phyloP scores from a whole-genome alignment of 2,113 vertebrate species.

The Cynopterus brachyotis region DNA sequence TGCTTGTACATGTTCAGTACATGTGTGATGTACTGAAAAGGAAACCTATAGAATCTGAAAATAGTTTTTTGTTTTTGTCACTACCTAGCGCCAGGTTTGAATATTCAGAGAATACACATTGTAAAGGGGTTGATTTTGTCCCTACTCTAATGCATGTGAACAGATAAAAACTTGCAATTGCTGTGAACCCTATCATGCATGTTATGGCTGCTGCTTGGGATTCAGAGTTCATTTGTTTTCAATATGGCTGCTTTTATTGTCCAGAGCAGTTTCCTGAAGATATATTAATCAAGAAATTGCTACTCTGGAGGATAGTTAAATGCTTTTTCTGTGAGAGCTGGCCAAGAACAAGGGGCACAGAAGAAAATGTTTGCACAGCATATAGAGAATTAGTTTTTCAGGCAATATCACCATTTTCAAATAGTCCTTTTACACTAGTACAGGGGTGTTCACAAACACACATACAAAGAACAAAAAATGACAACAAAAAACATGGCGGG shows the following conservation, averaged over 20 bases:
- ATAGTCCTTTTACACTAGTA: not conserved
- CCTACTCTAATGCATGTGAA: not conserved
- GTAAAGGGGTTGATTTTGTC: not conserved
- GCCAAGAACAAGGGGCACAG: not conserved
- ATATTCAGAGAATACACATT: not conserved
- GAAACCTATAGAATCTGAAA: not conserved
- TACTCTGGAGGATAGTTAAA: not conserved
- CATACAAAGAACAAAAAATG: no score
- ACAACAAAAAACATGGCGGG: not conserved
- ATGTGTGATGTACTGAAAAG: not conserved
- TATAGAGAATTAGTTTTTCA: slow-evolving; percentile 8
- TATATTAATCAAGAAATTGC: not conserved
- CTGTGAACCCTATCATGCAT: not conserved
- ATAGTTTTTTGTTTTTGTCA: not conserved
- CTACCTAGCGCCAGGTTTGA: not conserved
- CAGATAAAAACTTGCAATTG: not conserved
- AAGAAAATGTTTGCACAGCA: not conserved
- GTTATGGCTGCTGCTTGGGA: not conserved
- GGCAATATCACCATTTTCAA: not conserved
- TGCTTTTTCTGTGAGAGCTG: not conserved
- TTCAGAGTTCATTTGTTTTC: not conserved
- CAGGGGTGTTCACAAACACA: not conserved
- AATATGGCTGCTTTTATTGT: not conserved
- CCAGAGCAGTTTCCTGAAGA: not conserved
- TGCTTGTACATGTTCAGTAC: not conserved